phyloP scores from a whole-genome alignment of 2,888 invertebrate genomes.

The Polyploca ridens region DNA sequence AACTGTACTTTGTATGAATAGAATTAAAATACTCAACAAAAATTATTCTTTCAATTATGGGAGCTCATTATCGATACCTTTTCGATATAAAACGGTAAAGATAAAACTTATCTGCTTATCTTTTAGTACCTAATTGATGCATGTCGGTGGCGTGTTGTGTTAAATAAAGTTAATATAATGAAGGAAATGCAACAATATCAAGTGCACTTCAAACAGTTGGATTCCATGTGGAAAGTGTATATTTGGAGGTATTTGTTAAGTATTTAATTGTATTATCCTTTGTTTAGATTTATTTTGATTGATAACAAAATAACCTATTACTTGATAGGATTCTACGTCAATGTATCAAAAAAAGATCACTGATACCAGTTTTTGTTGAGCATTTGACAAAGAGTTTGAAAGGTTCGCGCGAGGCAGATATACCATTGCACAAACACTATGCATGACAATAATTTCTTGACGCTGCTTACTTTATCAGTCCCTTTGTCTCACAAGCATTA shows the following conservation, averaged over 20 bases:
- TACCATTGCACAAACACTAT: neutral
- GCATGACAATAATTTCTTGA: too few species aligned
- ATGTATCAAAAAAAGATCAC: neutral
- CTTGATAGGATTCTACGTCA: neutral
- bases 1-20: neutral
- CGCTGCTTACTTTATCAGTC: too few species aligned
- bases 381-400: too few species aligned
- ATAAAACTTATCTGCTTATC: neutral
- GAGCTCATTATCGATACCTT: neutral
- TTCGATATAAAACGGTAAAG: constrained; percentile 4
- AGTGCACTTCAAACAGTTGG: constrained; percentile 52
- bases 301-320: neutral
- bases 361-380: neutral
- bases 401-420: neutral
- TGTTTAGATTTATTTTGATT: neutral
- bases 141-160: neutral
- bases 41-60: neutral
- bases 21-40: neutral
- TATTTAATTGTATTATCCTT: neutral
- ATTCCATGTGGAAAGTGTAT: constrained; percentile 45
- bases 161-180: constrained; percentile 17
- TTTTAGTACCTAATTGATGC: neutral
- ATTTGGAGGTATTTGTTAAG: constrained; percentile 37
- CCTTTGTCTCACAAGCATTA: too few species aligned
- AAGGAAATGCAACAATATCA: constrained; percentile 39